A percentile compares a stretch with the other conserved stretches of the same genome.
Evolutionary conservation across 1,140 invertebrate species (phyloP).

Genomic region (Ephestia elutella): DNA sequence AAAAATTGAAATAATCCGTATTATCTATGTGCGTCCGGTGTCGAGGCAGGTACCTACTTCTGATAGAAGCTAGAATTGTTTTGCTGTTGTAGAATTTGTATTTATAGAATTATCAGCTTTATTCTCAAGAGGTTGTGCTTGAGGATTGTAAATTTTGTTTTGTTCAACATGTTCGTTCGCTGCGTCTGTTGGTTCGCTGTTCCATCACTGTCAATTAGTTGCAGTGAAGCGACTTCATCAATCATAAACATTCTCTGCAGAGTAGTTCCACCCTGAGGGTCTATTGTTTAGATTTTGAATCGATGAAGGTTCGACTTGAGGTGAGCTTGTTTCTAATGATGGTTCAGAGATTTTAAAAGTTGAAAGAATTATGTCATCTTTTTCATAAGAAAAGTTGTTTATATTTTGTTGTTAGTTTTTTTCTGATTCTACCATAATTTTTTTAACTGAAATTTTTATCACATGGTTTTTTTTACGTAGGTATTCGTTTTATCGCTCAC

Average conservation of each 20-base stretch:
- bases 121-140: constrained; percentile 8
- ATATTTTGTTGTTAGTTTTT: too few species aligned
- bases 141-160: constrained; percentile 10
- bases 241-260: constrained; percentile 56
- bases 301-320: constrained; percentile 10
- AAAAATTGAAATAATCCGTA: constrained; percentile 1
- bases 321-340: constrained; percentile 9
- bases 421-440: too few species aligned
- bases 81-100: not conserved
- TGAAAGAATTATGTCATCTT: not conserved
- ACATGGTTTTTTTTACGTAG: too few species aligned
- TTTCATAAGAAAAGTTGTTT: too few species aligned
- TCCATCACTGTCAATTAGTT: constrained; percentile 72
- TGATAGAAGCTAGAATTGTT: constrained; percentile 1
- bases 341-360: not conserved
- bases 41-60: constrained; percentile 14
- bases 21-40: constrained; percentile 19
- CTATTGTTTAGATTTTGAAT: constrained; percentile 55
- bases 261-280: constrained; percentile 35
- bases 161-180: constrained; percentile 13
- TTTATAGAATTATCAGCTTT: constrained; percentile 8
- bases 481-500: too few species aligned
- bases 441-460: too few species aligned
- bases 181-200: constrained; percentile 28
- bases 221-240: constrained; percentile 60